Percentiles rank a stretch among this genome's conserved stretches.
Evolutionary conservation across 53 echinoderm and acorn worm species (phyloP).

Genomic region (Glandiceps talaboti): DNA sequence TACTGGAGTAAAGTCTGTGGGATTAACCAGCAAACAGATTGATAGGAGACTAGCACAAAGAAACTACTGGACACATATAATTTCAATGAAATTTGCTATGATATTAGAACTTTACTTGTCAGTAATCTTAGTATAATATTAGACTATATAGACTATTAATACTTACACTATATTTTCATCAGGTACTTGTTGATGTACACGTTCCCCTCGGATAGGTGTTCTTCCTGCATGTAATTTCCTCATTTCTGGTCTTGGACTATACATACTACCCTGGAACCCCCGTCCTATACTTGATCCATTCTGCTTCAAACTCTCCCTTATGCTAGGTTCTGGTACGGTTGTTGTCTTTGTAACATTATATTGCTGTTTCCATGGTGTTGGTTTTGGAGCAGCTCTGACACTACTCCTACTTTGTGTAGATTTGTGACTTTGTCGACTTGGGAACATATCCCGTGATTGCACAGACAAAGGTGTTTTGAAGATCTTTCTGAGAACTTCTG

Average conservation of each 20-base stretch:
- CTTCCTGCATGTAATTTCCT: background rate
- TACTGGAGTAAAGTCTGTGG: background rate
- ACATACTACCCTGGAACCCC: background rate
- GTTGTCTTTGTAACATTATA: background rate
- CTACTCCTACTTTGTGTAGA: background rate
- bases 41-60: too few species aligned
- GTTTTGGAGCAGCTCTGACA: background rate
- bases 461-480: background rate
- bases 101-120: too few species aligned
- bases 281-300: background rate
- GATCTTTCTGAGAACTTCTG: background rate
- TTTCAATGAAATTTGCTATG: too few species aligned
- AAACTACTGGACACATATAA: too few species aligned
- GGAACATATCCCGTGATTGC: background rate
- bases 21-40: too few species aligned
- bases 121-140: too few species aligned
- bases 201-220: conserved; percentile 2
- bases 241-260: background rate
- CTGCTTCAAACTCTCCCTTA: background rate
- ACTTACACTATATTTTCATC: conserved; percentile 21
- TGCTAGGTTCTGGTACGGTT: background rate
- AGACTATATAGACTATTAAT: too few species aligned
- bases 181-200: conserved; percentile 21
- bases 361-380: background rate
- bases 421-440: background rate